Base-by-base conservation (phyloP, 2,113 vertebrate species). In the Sclerurus mexicanus region DNA sequence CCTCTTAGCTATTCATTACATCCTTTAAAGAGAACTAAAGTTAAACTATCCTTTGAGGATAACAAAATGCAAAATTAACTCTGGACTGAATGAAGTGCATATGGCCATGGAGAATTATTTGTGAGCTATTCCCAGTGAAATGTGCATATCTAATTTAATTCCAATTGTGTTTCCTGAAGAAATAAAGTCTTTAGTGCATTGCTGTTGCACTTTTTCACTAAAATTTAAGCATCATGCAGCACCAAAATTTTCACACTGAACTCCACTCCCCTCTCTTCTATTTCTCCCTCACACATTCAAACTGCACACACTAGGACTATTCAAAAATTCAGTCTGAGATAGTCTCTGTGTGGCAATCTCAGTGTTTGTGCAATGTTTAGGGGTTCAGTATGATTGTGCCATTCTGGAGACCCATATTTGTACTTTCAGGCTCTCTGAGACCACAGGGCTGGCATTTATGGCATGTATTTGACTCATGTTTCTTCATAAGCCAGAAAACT, bases 21-120 rank as follows among this genome's bases (percentile, higher is more conserved):
- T 73, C 39, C 66, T 96, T 97, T 96, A 89, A 97, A 95, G 24
- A 72, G 78, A 83, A 76, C 64, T 83, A 44, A 44, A 95, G 66
- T 89, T 95, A 95, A 94, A 77, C 31, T 89, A 75, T 95, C 95
- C 87, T 97, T 76, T 90, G 95, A 97, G 89, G 66, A 93, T 94
- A 93, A 95, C 77, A 95, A 93, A 96, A 95, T 95, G 77, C 89
- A 93, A 94, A 97, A 97, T 77, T 95, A 96, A 92, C 72, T 87
- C 93, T 71, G 90, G 55, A 96, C 93, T 95, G 81, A 92, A 97
- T 97, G 95, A 96, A 67, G 68, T 81, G 53, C 78, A 89, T 88
- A 80, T 33, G 85, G 59, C 94, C 87, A 93, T 85, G 91, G 95
- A 96, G 74, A 89, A 94, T 96, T 93, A 86, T 95, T 95, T 96